These are phyloP conservation scores for Ephydatia muelleri DNA, from an alignment of 37 sponge, comb jelly and placozoan genomes.

Conservation along the genomic window DNA sequence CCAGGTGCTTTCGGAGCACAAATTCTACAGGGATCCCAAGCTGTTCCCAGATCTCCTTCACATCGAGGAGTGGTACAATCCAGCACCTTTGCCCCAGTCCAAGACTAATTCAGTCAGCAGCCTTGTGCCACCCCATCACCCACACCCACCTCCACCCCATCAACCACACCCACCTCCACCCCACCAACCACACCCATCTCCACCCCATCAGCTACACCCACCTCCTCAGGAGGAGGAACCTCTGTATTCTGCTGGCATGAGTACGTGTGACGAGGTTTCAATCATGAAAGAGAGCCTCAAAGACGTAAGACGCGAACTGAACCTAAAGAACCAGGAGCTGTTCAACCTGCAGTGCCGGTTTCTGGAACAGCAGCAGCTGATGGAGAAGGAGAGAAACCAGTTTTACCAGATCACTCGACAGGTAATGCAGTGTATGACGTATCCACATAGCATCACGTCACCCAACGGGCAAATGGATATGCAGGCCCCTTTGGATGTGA, in stretches of 20 bases:
- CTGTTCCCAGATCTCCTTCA: conserved; percentile 28
- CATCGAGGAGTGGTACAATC: conserved; percentile 18
- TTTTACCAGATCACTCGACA: conserved; percentile 43
- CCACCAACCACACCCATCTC: background rate
- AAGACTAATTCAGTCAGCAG: background rate
- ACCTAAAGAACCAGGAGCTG: conserved; percentile 52
- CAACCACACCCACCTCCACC: too few species aligned
- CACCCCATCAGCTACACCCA: background rate
- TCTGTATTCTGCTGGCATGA: background rate
- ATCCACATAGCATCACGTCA: background rate
- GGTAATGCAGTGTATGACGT: conserved; percentile 43
- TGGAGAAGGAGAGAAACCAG: conserved; percentile 60
- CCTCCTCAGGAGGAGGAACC: background rate
- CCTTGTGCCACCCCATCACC: background rate
- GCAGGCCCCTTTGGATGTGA: background rate
- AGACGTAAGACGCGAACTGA: conserved; percentile 42
- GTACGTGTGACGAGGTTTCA: background rate
- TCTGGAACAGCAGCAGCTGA: conserved; percentile 55
- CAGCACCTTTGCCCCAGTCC: background rate
- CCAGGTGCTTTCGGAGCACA: conserved; percentile 57
- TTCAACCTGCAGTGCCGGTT: conserved; percentile 47
- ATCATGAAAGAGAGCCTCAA: background rate
- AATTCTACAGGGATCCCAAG: conserved; percentile 23
- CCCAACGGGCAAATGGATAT: background rate
- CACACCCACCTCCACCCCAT: background rate